Conservation (phyloP, 2,888 invertebrate species). For the Pycnomerus fuliginosus region DNA sequence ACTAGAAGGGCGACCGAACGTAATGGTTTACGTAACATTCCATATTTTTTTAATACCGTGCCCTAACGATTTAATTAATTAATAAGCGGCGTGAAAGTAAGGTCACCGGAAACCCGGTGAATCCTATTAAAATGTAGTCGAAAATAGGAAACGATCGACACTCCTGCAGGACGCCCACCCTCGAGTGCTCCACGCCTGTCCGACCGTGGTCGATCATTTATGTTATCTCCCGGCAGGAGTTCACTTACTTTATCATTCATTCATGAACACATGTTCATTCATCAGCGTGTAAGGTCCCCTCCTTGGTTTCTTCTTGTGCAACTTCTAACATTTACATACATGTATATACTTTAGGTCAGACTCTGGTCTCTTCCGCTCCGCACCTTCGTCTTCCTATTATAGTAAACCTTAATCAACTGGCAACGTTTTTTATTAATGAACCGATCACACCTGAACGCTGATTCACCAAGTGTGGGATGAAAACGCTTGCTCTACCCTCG, state of each 20-base stretch:
- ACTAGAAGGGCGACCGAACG: conserved; percentile 30
- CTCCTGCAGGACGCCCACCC: conserved; percentile 38
- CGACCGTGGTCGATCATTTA: conserved; percentile 42
- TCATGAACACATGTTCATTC: conserved; percentile 50
- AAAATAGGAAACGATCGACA: conserved; percentile 35
- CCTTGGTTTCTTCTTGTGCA: conserved; percentile 18
- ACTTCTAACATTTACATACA: conserved; percentile 21
- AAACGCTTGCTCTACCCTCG: neutral
- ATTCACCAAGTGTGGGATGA: conserved; percentile 42
- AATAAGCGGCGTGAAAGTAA: neutral
- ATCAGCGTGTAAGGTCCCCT: conserved; percentile 33
- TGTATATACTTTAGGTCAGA: conserved; percentile 42
- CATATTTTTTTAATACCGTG: neutral
- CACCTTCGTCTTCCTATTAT: conserved; percentile 51
- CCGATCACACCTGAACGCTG: conserved; percentile 50
- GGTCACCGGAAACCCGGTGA: neutral
- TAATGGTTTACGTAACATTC: neutral
- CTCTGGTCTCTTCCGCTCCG: conserved; percentile 44
- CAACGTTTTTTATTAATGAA: conserved; percentile 53
- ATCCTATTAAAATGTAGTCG: neutral
- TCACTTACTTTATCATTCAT: conserved; percentile 46
- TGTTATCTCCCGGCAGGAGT: conserved; percentile 35
- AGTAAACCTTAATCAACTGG: conserved; percentile 51
- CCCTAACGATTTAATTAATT: neutral
- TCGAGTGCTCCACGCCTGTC: conserved; percentile 45